These are phyloP conservation scores for Sebastiscus tertius DNA, from an alignment of 2,797 vertebrate genomes.

Conservation along the genomic window DNA sequence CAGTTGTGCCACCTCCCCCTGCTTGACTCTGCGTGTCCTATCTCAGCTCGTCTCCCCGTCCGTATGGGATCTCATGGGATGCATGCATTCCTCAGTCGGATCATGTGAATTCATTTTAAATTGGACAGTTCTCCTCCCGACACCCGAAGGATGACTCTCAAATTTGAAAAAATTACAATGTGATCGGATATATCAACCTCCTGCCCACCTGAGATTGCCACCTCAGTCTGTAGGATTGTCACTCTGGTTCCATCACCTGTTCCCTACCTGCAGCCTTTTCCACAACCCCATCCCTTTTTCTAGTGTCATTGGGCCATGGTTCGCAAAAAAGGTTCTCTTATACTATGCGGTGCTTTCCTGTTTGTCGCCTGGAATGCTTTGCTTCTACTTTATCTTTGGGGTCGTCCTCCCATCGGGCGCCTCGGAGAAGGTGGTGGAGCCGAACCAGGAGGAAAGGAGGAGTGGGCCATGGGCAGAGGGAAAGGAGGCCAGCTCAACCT, in stretches of 20 bases:
- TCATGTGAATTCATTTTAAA: slow-evolving; percentile 17
- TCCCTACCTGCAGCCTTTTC: slow-evolving; percentile 55
- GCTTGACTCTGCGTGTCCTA: not conserved
- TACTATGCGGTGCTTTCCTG: slow-evolving; percentile 91
- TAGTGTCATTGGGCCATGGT: slow-evolving; percentile 84
- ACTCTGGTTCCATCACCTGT: slow-evolving; percentile 21
- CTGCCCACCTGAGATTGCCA: slow-evolving; percentile 32
- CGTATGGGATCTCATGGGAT: slow-evolving; percentile 23
- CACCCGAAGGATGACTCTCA: slow-evolving; percentile 13
- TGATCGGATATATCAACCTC: slow-evolving; percentile 31
- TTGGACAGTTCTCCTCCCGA: not conserved
- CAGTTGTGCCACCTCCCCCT: not conserved
- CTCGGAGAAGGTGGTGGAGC: slow-evolving; percentile 80
- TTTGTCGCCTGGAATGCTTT: slow-evolving; percentile 94
- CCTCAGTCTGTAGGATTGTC: slow-evolving; percentile 17
- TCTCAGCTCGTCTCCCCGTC: slow-evolving; percentile 1
- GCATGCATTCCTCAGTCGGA: slow-evolving; percentile 1
- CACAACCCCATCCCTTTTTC: slow-evolving; percentile 51
- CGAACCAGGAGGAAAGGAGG: slow-evolving; percentile 83
- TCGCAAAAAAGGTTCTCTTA: slow-evolving; percentile 91
- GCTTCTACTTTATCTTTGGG: slow-evolving; percentile 95
- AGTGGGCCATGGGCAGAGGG: slow-evolving; percentile 73
- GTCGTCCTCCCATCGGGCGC: slow-evolving; percentile 83
- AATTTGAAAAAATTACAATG: slow-evolving; percentile 23
- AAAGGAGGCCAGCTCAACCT: slow-evolving; percentile 76